Percentiles rank a stretch among this genome's conserved stretches.
Conservation (phyloP, 1,140 invertebrate species). For the Asobara japonica region DNA sequence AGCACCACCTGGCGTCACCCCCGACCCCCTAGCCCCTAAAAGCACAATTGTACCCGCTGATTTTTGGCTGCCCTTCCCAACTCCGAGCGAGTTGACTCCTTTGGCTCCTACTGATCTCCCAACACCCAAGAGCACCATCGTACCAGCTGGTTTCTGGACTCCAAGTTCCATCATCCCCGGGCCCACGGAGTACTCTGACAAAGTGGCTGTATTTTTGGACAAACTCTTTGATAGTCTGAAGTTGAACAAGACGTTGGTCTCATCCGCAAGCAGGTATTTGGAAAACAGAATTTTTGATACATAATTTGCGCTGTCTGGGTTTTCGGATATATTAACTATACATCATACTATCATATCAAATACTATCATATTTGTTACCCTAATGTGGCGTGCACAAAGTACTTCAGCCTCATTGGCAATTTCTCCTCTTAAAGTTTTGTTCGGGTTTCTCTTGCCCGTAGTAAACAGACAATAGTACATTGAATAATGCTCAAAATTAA, state of each 20-base stretch:
- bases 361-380: too few species aligned
- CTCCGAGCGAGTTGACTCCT: slow-evolving; percentile 31
- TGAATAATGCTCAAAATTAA: too few species aligned
- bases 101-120: slow-evolving; percentile 41
- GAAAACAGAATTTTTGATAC: too few species aligned
- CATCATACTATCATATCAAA: too few species aligned
- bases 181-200: slow-evolving; percentile 54
- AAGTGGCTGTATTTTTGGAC: slow-evolving; percentile 55
- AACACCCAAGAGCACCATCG: slow-evolving; percentile 53
- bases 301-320: too few species aligned
- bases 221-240: slow-evolving; percentile 57
- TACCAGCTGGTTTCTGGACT: slow-evolving; percentile 58
- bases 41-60: slow-evolving; percentile 57
- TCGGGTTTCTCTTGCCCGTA: too few species aligned
- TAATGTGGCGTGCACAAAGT: too few species aligned
- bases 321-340: too few species aligned
- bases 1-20: slow-evolving; percentile 27
- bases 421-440: too few species aligned
- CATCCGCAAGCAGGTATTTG: too few species aligned
- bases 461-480: too few species aligned
- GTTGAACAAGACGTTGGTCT: slow-evolving; percentile 45
- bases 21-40: slow-evolving; percentile 39
- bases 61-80: slow-evolving; percentile 57
- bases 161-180: slow-evolving; percentile 51
- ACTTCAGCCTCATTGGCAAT: too few species aligned